Evolutionary conservation across 2,113 vertebrate genomes (phyloP).

Genomic region (Shinisaurus crocodilurus): DNA sequence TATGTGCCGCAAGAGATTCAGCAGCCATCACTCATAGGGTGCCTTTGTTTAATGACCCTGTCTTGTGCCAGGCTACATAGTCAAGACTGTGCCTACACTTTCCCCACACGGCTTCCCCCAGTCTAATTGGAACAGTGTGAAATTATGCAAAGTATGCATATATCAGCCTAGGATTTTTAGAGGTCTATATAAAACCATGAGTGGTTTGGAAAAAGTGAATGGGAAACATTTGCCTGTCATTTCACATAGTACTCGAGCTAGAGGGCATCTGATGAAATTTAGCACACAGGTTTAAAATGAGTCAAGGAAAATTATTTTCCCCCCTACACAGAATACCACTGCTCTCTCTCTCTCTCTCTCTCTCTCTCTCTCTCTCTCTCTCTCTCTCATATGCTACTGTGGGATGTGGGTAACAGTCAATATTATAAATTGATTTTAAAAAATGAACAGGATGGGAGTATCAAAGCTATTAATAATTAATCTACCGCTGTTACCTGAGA

Average conservation of each 20-base stretch:
- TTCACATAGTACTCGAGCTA: neutral
- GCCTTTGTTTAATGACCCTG: neutral
- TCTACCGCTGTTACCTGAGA: neutral
- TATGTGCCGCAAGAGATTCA: neutral
- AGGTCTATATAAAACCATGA: neutral
- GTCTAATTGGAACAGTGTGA: neutral
- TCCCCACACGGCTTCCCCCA: no score
- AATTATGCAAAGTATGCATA: constrained; percentile 2
- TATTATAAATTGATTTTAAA: neutral
- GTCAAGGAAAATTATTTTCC: neutral
- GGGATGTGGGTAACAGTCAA: neutral
- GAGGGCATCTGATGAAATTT: constrained; percentile 9
- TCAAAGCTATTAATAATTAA: neutral
- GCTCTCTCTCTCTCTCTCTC: neutral
- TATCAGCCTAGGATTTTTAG: neutral
- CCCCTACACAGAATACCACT: neutral
- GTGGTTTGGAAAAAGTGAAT: neutral
- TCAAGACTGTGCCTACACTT: neutral
- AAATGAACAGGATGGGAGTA: neutral
- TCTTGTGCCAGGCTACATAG: neutral
- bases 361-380: neutral
- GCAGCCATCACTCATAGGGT: neutral
- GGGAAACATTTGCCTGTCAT: neutral
- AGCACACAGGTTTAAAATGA: neutral
- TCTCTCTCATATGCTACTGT: neutral